These are phyloP conservation scores for Oscheius sp. DNA, from an alignment of 2,888 invertebrate genomes.

Conservation along the genomic window DNA sequence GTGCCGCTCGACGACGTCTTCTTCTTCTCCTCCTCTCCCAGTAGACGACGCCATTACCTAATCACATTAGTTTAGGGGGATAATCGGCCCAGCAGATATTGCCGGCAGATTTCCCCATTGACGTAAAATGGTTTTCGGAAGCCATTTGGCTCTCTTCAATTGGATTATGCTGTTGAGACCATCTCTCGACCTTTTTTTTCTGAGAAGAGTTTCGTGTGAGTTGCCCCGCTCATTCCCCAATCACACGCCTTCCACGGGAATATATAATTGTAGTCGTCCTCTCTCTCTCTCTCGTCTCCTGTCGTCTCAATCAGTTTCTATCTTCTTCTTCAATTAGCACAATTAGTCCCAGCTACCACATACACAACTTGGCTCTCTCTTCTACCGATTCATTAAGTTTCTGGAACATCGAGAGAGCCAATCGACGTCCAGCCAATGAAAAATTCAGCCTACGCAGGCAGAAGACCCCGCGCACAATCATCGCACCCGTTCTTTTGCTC, in stretches of 20 bases:
- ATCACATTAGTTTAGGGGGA: slow-evolving; percentile 3
- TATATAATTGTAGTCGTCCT: slow-evolving; percentile 30
- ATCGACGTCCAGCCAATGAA: slow-evolving; percentile 34
- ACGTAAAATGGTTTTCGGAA: too few relatives aligned
- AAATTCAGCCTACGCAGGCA: slow-evolving; percentile 33
- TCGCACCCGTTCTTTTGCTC: background rate
- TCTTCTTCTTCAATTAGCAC: slow-evolving; percentile 14
- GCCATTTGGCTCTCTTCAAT: background rate
- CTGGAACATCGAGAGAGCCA: slow-evolving; percentile 11
- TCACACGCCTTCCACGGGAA: slow-evolving; percentile 28
- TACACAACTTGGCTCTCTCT: background rate
- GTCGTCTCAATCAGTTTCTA: slow-evolving; percentile 12
- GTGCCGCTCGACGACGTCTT: too few relatives aligned
- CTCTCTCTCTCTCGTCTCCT: slow-evolving; percentile 1
- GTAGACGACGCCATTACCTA: background rate
- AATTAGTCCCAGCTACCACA: slow-evolving; percentile 2
- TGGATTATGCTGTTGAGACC: background rate
- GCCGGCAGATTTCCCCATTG: background rate
- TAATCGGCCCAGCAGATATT: background rate
- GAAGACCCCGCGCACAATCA: background rate
- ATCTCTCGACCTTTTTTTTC: background rate
- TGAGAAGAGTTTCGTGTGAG: slow-evolving; percentile 6
- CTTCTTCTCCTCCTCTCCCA: too few relatives aligned
- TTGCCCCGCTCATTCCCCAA: slow-evolving; percentile 1
- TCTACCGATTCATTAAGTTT: slow-evolving; percentile 22